Evolutionary conservation across 2,113 vertebrate species (phyloP), one percentile per base, ranked within the genome.

Genomic region (Rhinoptilus africanus): DNA sequence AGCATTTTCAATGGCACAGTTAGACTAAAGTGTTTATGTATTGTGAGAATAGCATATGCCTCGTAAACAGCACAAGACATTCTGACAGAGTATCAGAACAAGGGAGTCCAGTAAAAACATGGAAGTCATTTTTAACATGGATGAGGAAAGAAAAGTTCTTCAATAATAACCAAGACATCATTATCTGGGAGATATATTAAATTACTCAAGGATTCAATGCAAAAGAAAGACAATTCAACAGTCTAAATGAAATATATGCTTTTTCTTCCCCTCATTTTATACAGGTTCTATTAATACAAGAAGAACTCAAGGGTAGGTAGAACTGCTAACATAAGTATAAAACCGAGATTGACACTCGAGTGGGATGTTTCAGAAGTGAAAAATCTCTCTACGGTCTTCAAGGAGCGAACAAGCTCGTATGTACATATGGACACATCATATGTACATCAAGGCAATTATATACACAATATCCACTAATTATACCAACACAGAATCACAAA

Each of bases 321-420:
- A 89, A 63, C 41, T 82, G 64, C 28, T 89, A 87, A 35, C 32
- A 72, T 69, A 93, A 80, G 62, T 35, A 17, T 30, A 93, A 91
- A 62, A 30, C 39, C 39, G 80, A 96, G 93, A 95, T 2, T 91
- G 91, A 59, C 88, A 91, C n/a, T 51, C 22, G 91, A 93, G 71
- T 96, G 28, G 87, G 68, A 97, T 92, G 71, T 57, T 43, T 91
- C 94, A 94, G 45, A 92, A 95, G 57, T 73, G 51, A 78, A 96
- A 96, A 91, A 85, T 76, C 90, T 96, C 77, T 93, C 92, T 45
- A 59, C 43, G 57, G 63, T 48, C 39, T 48, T 91, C 76, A 67
- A 88, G 88, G 62, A 71, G 73, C 21, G 73, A 95, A 88, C 28
- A 85, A 69, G 83, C 90, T 95, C 75, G 59, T 63, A 95, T 51